Base-by-base conservation (phyloP, 2,797 vertebrate genomes). In the Botia almorhae region DNA sequence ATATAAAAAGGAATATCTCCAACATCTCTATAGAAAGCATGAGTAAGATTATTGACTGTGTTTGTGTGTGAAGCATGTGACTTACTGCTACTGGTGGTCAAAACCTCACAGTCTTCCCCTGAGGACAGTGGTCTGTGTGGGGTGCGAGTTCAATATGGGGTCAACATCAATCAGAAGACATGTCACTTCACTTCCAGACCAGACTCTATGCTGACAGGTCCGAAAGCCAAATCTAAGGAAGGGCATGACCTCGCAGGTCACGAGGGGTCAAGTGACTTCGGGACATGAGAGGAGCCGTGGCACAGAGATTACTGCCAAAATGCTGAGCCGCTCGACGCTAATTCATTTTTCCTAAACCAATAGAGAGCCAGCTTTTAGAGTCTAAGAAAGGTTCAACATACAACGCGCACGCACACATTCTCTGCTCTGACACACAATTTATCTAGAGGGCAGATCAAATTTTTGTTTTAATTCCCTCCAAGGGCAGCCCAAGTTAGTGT, bases 121-220 rank as follows among this genome's bases (percentile, higher is more conserved):
- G 48, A 58, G 75, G 75, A 73, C 69, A 79, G 53, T 69, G 63
- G 26, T 56, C 60, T 73, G n/a, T 8, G 4, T 56, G 50, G 80
- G 76, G 63, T 56, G 48, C 4, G 26, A 74, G 85, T 82, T 82
- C 76, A 80, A 69, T 64, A 71, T 63, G 64, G 53, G 77, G 69
- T 84, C 78, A 82, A 19, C 55, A 76, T 74, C 64, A 80, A 78
- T 84, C 74, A 80, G 77, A 77, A 63, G 55, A 80, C 61, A 78
- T 78, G 84, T 78, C 71, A 83, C 74, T 74, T 80, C 39, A 55
- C 39, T 68, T 71, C 33, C 64, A 73, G 69, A 23, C 51, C 46
- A 2, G 23, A 63, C 70, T 69, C 63, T 61, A 51, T 53, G 65
- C 76, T 68, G 71, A 80, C 43, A 60, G 55, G 26, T 80, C 76